phyloP scores from a whole-genome alignment of 2,113 vertebrate species.

The Sciurus niger region DNA sequence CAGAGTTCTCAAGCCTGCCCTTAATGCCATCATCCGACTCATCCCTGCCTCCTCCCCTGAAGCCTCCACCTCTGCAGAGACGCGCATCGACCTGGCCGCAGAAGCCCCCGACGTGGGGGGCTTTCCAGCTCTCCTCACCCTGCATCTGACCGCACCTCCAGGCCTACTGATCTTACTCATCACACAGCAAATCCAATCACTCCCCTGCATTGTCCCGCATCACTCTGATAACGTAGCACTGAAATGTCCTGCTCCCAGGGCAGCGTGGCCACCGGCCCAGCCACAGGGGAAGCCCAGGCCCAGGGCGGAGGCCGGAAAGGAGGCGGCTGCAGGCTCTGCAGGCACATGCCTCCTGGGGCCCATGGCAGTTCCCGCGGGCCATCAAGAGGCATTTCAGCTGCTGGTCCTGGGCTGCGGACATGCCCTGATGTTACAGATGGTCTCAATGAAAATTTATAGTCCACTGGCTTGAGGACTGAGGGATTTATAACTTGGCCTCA shows the following conservation, averaged over 20 bases:
- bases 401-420: not conserved
- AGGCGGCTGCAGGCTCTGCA: not conserved
- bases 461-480: fast-evolving
- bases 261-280: fast-evolving
- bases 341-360: not conserved
- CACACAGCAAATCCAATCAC: not conserved
- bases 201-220: fast-evolving
- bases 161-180: not conserved
- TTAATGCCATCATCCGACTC: not conserved
- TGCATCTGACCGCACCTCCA: not conserved
- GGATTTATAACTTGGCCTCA: not conserved
- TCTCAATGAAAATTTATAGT: not conserved
- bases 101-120: fast-evolving
- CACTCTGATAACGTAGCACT: not conserved
- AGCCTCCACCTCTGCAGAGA: not conserved
- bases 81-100: not conserved
- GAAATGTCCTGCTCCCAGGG: too few species aligned
- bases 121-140: not conserved
- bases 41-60: not conserved
- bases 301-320: fast-evolving
- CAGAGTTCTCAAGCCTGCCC: not conserved
- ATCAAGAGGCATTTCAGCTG: not conserved
- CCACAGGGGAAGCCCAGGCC: not conserved
- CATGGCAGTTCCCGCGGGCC: fast-evolving
- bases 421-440: fast-evolving